Conservation (phyloP, 2,113 vertebrate genomes). For the Fregata magnificens region DNA sequence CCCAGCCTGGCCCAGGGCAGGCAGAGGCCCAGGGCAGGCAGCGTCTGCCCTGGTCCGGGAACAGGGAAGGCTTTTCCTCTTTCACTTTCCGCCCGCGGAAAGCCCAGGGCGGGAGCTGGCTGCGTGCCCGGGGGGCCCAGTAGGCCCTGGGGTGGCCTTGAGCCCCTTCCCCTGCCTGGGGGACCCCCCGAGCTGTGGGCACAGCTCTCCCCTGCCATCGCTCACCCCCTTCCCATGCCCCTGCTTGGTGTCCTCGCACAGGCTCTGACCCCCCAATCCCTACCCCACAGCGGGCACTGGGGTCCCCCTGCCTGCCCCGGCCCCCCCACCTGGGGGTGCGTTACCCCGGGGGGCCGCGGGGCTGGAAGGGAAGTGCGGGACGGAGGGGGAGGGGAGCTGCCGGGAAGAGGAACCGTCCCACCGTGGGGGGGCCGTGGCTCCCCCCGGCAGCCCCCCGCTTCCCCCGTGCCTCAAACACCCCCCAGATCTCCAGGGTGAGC, state of each 20-base stretch:
- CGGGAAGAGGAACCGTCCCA: neutral
- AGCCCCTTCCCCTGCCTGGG: neutral
- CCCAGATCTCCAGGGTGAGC: neutral
- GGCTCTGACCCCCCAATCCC: neutral
- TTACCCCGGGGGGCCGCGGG: neutral
- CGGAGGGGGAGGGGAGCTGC: neutral
- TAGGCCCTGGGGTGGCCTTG: neutral
- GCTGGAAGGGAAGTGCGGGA: neutral
- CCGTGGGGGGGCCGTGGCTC: neutral
- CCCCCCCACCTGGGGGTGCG: fast-evolving
- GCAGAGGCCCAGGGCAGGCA: neutral
- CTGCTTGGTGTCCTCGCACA: neutral
- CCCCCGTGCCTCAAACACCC: neutral
- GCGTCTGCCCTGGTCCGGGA: neutral
- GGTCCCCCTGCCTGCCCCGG: neutral
- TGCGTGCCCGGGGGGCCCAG: neutral
- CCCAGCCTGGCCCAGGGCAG: neutral
- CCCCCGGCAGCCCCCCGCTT: neutral
- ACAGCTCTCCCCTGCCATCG: neutral
- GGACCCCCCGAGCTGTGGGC: neutral
- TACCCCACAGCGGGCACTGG: fast-evolving
- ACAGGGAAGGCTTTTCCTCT: constrained; percentile 47
- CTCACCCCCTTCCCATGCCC: neutral
- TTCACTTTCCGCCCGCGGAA: neutral
- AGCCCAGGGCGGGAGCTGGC: constrained; percentile 5